Conservation (phyloP, 2,888 invertebrate genomes). For the Lochmaea capreae region DNA sequence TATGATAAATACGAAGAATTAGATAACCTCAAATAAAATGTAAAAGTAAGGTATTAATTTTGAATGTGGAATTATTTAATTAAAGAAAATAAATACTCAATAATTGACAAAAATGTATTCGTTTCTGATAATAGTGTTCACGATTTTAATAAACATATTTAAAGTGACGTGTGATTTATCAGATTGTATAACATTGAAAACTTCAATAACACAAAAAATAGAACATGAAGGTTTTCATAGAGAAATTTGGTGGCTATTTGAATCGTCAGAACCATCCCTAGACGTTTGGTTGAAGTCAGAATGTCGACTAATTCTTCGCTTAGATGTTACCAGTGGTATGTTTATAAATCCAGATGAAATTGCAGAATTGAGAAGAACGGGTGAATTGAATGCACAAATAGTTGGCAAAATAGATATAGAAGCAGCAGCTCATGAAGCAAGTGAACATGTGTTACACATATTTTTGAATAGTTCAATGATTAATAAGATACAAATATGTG, state of each 20-base stretch:
- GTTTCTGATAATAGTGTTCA: neutral
- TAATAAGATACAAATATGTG: constrained; percentile 57
- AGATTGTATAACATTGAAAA: constrained; percentile 57
- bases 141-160: constrained; percentile 7
- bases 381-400: constrained; percentile 53
- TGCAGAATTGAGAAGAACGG: constrained; percentile 60
- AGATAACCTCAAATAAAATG: no score
- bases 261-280: constrained; percentile 55
- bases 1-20: no score
- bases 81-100: neutral
- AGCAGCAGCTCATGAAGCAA: constrained; percentile 62
- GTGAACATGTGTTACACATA: constrained; percentile 60
- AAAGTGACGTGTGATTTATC: constrained; percentile 22
- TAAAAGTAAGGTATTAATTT: no score
- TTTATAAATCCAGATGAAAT: constrained; percentile 66
- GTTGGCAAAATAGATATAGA: constrained; percentile 64
- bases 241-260: constrained; percentile 65
- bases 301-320: constrained; percentile 59
- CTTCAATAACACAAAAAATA: constrained; percentile 63
- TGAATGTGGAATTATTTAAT: neutral
- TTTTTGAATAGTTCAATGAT: constrained; percentile 57
- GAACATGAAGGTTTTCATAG: constrained; percentile 66
- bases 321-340: constrained; percentile 61
- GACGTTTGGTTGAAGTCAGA: constrained; percentile 51
- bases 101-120: neutral